Base-by-base conservation (phyloP, 2,797 vertebrate species). In the Enteromius viviparus region DNA sequence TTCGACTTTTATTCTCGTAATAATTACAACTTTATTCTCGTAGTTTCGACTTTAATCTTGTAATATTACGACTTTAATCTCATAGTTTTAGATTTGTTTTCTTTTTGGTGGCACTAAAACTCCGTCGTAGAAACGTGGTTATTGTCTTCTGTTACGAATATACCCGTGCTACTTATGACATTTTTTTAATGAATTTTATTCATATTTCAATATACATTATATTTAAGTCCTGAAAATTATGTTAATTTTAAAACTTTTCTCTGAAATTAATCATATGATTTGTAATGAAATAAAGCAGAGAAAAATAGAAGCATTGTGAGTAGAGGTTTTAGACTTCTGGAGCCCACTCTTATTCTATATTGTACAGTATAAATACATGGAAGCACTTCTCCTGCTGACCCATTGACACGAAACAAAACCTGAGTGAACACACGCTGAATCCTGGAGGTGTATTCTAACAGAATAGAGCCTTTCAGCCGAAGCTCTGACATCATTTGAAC, bases 401-500 rank as follows among this genome's bases (percentile, higher is more conserved):
- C 58, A 14, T 8, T 15, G 37, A 65, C 76, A 49, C 14, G 6
- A 34, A 15, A n/a, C 26, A 12, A 72, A 64, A 11, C n/a, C 68
- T 3, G 26, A 53, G 3, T n/a, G 42, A 78, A 32, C 60, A 65
- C 76, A 47, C 49, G 21, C 37, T 74, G 23, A 45, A 71, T 26
- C 65, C 78, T 69, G 62, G 8, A 47, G 26, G 74, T 62, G 49
- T 19, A 68, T 21, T 53, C 26, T 4, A 68, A 65, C 11, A 85
- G 80, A 82, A 85, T 40, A 49, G 49, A 45, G 62, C 60, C 80
- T 78, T 85, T 85, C 58, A 79, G 69, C 42, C 10, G 70, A 62
- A 64, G 6, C 69, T 49, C 80, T 82, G 60, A 85, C 80, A 85
- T 85, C 75, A 82, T 85, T 49, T 51, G 70, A 78, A 82, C 60